Base-by-base conservation (phyloP, 2,888 invertebrate species). In the Torymus texanus region DNA sequence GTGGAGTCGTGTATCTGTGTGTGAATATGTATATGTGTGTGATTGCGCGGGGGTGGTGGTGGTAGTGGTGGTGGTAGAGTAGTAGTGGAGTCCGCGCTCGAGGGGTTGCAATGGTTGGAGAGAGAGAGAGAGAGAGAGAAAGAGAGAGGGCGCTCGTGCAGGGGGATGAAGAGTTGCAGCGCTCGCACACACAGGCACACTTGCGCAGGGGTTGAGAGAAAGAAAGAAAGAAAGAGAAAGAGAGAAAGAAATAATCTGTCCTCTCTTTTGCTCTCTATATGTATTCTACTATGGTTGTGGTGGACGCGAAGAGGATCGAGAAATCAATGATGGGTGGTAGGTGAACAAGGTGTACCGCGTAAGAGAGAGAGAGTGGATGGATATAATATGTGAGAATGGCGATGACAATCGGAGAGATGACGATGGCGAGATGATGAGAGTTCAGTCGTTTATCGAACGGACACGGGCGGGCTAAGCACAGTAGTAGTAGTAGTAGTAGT, bases 111-210 rank as follows among this genome's bases (percentile, higher is more conserved):
- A 61, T 14, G 76, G 70, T 53, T 53, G 55, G 41, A 53, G 59
- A 51, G 41, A 24, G 24, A 14, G 61, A 51, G 4, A 29, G 51
- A 29, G 8, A 29, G n/a, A n/a, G n/a, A n/a, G n/a, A n/a, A n/a
- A n/a, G 12, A 18, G 70, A 71, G 77, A 78, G 77, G 77, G 77
- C 77, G 77, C 72, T 78, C 58, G 77, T 66, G 77, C 71, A 59
- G 29, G 50, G 56, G 16, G 58, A 4, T 14, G 29, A 53, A 14
- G 51, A 50, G 65, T 66, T 65, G 74, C 74, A 56, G 56, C 56
- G 58, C 41, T 41, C 41, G 41, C 41, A 41, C 41, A 41, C 41
- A 41, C 41, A 41, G 41, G 41, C 41, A 41, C 41, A 41, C 41
- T 13, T 61, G 55, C 55, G 55, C 63, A 50, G 65, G 58, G 51